phyloP scores from a whole-genome alignment of 2,888 invertebrate species.

The Marronus borbonicus region DNA sequence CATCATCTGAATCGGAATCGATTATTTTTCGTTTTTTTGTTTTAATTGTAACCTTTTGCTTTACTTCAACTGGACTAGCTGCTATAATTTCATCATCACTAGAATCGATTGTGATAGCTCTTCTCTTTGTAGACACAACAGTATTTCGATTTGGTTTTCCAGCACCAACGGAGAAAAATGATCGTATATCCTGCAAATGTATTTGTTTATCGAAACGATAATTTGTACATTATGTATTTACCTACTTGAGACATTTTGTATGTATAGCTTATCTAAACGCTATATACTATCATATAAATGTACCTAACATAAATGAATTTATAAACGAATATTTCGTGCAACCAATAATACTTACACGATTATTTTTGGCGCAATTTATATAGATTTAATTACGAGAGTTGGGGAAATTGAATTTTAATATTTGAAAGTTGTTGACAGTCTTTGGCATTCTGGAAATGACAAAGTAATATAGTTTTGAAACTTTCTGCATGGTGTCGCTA shows the following conservation, averaged over 20 bases:
- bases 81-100: constrained; percentile 75
- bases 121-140: constrained; percentile 64
- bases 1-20: constrained; percentile 62
- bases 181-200: constrained; percentile 76
- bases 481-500: no score
- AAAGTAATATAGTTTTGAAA: no score
- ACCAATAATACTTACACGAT: no score
- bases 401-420: no score
- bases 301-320: neutral
- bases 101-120: constrained; percentile 69
- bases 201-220: neutral
- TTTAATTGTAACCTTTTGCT: constrained; percentile 58
- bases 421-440: no score
- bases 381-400: no score
- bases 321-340: neutral
- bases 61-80: constrained; percentile 70
- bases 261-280: neutral
- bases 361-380: no score
- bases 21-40: constrained; percentile 59
- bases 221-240: neutral
- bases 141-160: constrained; percentile 60
- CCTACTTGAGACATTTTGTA: constrained; percentile 29
- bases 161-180: constrained; percentile 71
- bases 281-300: neutral
- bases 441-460: no score